Evolutionary conservation across 1,140 invertebrate species (phyloP), one percentile per base, ranked within the genome.

Genomic region (Drosophila pandora): DNA sequence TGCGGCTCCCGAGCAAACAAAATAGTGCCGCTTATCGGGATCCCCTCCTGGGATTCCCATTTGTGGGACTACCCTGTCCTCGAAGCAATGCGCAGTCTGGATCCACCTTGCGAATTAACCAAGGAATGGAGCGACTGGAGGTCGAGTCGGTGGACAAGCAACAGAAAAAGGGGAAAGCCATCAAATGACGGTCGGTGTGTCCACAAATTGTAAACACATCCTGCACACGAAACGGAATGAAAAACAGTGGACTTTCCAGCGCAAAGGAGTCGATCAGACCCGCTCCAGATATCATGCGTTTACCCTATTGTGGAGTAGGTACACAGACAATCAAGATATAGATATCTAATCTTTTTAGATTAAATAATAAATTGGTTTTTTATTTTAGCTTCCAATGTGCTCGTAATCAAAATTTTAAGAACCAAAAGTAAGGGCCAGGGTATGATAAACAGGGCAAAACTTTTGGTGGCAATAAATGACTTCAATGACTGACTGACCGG

Each of bases 171-270:
- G 76, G 61, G 62, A 53, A 52, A 63, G 57, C 72, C 73, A 73
- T 84, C 81, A 84, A 85, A 88, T 79, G 83, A 82, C 83, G 83
- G 83, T 79, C 83, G 82, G 79, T 83, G 79, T 87, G 83, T 87
- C 83, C 83, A 88, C 83, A 87, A 87, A 87, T 87, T 87, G 83
- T 85, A 83, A 88, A 88, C 83, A 88, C 68, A 88, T 88, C 83
- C 83, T 88, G 83, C 83, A 88, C 83, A 88, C 83, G 84, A 67
- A 85, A 84, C 56, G 76, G 76, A 62, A 47, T 32, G 65, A 25
- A 56, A 32, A 39, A 34, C 43, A 48, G 30, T 52, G 55, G 64
- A 49, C 62, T 56, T 52, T 9, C 34, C 47, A 10, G 23, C 34
- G 25, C 10, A 17, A 54, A 67, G 63, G 25, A 67, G 47, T 68